These are phyloP conservation scores for Ephialtes manifestator DNA, from an alignment of 2,888 invertebrate genomes.

Conservation along the genomic window DNA sequence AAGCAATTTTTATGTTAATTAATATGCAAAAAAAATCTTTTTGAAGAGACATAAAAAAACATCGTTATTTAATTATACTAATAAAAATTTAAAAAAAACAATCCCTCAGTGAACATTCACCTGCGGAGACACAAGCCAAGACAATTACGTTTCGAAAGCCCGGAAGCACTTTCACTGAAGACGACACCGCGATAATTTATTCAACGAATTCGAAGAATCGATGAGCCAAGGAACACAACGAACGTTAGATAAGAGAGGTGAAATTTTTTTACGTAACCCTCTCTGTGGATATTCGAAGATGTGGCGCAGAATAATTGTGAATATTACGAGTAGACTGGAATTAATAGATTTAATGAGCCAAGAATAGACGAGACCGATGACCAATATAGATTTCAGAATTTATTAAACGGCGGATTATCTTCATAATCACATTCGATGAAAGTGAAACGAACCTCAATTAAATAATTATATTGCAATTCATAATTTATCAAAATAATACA, in stretches of 20 bases:
- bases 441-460: background rate
- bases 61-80: no score
- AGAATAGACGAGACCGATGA: slow-evolving; percentile 23
- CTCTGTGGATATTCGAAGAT: slow-evolving; percentile 11
- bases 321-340: slow-evolving; percentile 9
- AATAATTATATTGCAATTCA: slow-evolving; percentile 5
- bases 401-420: background rate
- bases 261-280: slow-evolving; percentile 33
- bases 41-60: no score
- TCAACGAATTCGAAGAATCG: slow-evolving; percentile 49
- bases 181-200: slow-evolving; percentile 49
- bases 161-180: slow-evolving; percentile 68
- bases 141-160: slow-evolving; percentile 64
- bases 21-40: no score
- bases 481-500: background rate
- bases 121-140: background rate
- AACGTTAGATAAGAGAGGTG: slow-evolving; percentile 55
- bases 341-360: slow-evolving; percentile 30
- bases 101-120: background rate
- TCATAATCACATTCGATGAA: background rate
- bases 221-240: slow-evolving; percentile 55
- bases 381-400: slow-evolving; percentile 12
- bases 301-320: background rate
- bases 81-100: background rate
- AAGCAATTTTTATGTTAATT: no score